A percentile compares a stretch with the other conserved stretches of the same genome.
Conservation (phyloP, 2,113 vertebrate genomes). For the Nansenia antarctica region DNA sequence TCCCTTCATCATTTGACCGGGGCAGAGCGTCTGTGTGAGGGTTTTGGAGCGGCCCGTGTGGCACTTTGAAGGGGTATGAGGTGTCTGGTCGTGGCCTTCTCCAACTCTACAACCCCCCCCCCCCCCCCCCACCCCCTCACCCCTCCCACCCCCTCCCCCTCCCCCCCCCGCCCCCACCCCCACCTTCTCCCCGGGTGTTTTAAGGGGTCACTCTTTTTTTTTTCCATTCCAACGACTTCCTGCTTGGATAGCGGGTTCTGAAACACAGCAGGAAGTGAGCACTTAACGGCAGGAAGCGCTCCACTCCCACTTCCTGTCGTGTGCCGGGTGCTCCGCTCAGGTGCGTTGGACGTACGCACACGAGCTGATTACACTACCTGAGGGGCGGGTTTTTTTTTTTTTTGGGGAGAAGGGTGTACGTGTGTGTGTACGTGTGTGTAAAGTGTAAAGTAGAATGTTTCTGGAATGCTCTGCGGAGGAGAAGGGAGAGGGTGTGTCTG, state of each 20-base stretch:
- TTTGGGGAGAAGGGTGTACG: slow-evolving; percentile 80
- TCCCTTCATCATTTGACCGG: slow-evolving; percentile 19
- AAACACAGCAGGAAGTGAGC: slow-evolving; percentile 86
- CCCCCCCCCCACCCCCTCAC: slow-evolving; percentile 45
- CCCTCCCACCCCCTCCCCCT: slow-evolving; percentile 15
- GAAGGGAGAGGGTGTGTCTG: slow-evolving; percentile 41
- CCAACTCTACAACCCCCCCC: slow-evolving; percentile 28
- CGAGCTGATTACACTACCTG: slow-evolving; percentile 81
- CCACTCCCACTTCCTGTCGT: slow-evolving; percentile 91
- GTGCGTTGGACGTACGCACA: slow-evolving; percentile 78
- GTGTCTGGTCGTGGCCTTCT: slow-evolving; percentile 2
- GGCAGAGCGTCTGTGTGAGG: not conserved
- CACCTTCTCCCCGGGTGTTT: slow-evolving; percentile 63
- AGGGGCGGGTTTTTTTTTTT: too few species aligned
- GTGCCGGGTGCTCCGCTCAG: slow-evolving; percentile 88
- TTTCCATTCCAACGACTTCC: slow-evolving; percentile 85
- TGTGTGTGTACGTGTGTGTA: too few species aligned
- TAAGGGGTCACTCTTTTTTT: slow-evolving; percentile 65
- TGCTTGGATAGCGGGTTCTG: slow-evolving; percentile 72
- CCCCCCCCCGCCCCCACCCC: slow-evolving; percentile 15
- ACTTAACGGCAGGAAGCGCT: slow-evolving; percentile 79
- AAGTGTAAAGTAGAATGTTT: slow-evolving; percentile 60
- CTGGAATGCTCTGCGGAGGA: slow-evolving; percentile 28
- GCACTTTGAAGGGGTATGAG: not conserved
- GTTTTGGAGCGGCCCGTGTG: too few species aligned